phyloP scores from a whole-genome alignment of 2,888 invertebrate genomes.

The Macrostomum cliftonense region DNA sequence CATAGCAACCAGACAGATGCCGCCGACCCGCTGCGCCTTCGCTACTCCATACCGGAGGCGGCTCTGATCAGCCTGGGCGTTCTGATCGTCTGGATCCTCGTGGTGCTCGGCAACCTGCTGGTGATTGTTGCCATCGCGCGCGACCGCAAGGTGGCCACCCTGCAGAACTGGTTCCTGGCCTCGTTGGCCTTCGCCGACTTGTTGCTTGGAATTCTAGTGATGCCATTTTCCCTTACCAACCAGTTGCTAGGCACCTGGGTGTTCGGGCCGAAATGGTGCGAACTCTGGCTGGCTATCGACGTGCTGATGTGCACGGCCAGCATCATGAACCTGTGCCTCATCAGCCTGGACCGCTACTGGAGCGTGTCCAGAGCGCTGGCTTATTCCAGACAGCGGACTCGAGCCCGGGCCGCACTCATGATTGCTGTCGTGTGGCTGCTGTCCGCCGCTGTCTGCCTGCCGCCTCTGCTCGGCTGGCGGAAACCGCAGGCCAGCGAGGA shows the following conservation, averaged over 20 bases:
- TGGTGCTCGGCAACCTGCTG: constrained; percentile 83
- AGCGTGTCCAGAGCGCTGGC: constrained; percentile 81
- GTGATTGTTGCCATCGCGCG: constrained; percentile 88
- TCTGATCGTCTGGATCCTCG: constrained; percentile 49
- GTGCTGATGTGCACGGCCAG: constrained; percentile 83
- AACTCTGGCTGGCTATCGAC: constrained; percentile 69
- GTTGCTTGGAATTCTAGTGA: constrained; percentile 74
- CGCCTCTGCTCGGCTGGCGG: constrained; percentile 82
- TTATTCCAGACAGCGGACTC: constrained; percentile 76
- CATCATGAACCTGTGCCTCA: constrained; percentile 86
- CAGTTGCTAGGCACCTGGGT: constrained; percentile 96
- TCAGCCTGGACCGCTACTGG: constrained; percentile 86
- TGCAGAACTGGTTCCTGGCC: constrained; percentile 93
- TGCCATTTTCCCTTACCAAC: constrained; percentile 88
- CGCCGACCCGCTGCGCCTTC: no score
- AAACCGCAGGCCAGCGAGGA: constrained; percentile 42
- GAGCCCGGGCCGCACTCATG: constrained; percentile 72
- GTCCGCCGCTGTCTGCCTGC: constrained; percentile 79
- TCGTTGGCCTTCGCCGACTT: constrained; percentile 86
- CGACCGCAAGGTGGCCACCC: constrained; percentile 78
- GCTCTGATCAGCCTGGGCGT: background rate
- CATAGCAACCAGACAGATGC: no score
- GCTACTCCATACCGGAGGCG: no score
- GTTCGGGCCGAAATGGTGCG: constrained; percentile 87
- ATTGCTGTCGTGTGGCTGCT: constrained; percentile 81